Conservation (phyloP, 1,140 invertebrate species). For the Solenopsis fugax region DNA sequence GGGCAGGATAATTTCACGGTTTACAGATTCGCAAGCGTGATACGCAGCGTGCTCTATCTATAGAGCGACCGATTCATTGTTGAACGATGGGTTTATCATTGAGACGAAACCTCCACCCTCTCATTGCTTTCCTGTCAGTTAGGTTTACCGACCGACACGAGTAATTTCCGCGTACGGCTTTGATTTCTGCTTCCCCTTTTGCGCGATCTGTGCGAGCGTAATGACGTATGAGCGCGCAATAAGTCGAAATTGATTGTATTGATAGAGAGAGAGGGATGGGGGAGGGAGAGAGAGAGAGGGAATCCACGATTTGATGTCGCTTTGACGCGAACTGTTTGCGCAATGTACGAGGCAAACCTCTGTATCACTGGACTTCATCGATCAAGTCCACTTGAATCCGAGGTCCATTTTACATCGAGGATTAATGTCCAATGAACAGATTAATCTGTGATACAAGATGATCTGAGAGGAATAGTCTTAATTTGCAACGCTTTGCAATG, state of each 20-base stretch:
- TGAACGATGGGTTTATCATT: conserved; percentile 48
- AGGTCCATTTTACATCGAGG: background rate
- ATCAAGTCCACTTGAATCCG: conserved; percentile 9
- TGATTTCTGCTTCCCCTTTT: conserved; percentile 48
- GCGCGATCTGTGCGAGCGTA: conserved; percentile 1
- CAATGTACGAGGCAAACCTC: background rate
- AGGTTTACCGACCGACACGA: conserved; percentile 45
- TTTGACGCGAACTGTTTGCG: conserved; percentile 9
- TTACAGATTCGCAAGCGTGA: conserved; percentile 38
- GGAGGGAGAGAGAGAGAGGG: background rate
- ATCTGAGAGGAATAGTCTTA: background rate
- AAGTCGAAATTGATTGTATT: conserved; percentile 41
- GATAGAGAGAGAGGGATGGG: background rate
- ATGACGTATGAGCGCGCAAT: conserved; percentile 39
- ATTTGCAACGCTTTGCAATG: background rate
- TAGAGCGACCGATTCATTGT: conserved; percentile 56
- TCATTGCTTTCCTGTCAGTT: conserved; percentile 20
- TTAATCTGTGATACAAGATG: background rate
- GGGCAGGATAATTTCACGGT: conserved; percentile 63
- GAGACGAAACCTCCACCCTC: conserved; percentile 44
- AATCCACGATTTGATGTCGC: background rate
- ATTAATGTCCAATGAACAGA: conserved; percentile 39
- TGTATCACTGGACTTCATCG: conserved; percentile 19
- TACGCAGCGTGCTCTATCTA: conserved; percentile 27
- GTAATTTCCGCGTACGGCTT: conserved; percentile 32